A percentile compares a stretch with the other conserved stretches of the same genome.
Evolutionary conservation across 2,888 invertebrate genomes (phyloP).

Genomic region (Oligia latruncula): DNA sequence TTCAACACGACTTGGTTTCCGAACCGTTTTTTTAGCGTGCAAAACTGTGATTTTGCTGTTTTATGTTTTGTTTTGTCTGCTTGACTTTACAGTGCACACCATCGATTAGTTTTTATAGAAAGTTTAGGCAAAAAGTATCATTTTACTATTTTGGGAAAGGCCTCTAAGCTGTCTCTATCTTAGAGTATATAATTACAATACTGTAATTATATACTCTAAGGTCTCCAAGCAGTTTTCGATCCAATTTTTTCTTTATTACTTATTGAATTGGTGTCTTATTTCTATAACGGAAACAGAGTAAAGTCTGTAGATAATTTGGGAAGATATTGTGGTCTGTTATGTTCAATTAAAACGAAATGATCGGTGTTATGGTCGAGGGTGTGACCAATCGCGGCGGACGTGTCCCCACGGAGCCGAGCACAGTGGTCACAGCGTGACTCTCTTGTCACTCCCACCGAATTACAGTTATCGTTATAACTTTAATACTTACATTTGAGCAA

Average conservation of each 20-base stretch:
- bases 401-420: slow-evolving; percentile 64
- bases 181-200: no score
- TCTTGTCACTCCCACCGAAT: slow-evolving; percentile 57
- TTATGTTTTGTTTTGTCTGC: neutral
- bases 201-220: no score
- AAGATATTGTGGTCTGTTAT: slow-evolving; percentile 57
- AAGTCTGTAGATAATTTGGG: slow-evolving; percentile 36
- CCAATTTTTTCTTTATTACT: neutral
- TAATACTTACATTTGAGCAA: slow-evolving; percentile 1
- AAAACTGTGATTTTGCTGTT: slow-evolving; percentile 2
- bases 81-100: neutral
- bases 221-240: neutral
- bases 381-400: slow-evolving; percentile 81
- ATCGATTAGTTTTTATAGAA: slow-evolving; percentile 1
- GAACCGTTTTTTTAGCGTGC: slow-evolving; percentile 16
- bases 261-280: slow-evolving; percentile 20
- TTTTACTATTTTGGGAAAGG: neutral
- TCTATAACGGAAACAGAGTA: slow-evolving; percentile 39
- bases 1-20: slow-evolving; percentile 23
- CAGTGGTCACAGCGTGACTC: slow-evolving; percentile 68
- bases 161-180: neutral
- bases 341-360: slow-evolving; percentile 74
- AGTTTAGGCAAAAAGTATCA: neutral
- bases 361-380: slow-evolving; percentile 72
- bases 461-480: slow-evolving; percentile 54